phyloP scores from a whole-genome alignment of 1,140 invertebrate species.

The Sitodiplosis mosellana region DNA sequence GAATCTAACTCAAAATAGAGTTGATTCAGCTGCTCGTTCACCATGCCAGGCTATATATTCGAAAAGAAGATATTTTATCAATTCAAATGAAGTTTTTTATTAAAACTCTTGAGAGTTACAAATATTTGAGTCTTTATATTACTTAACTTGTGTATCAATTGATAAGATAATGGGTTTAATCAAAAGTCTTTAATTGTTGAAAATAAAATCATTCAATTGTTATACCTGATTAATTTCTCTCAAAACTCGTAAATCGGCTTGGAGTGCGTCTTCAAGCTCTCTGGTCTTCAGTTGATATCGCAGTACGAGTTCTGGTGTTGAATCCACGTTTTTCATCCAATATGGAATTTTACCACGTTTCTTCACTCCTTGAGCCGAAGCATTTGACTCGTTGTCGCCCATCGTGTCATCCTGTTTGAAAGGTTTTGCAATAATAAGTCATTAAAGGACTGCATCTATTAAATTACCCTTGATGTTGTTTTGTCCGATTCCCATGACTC shows the following conservation, averaged over 20 bases:
- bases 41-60: conserved; percentile 42
- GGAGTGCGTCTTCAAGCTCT: conserved; percentile 35
- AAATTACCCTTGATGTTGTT: neutral
- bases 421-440: neutral
- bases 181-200: conserved; percentile 4
- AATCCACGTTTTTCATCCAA: conserved; percentile 35
- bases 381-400: conserved; percentile 9
- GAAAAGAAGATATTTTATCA: conserved; percentile 8
- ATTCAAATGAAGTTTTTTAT: too few species aligned
- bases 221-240: conserved; percentile 32
- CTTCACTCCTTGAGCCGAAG: conserved; percentile 7
- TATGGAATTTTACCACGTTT: conserved; percentile 27
- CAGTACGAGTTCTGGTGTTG: conserved; percentile 40
- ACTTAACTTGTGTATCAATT: neutral
- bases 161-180: conserved; percentile 32
- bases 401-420: neutral
- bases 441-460: neutral
- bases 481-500: neutral
- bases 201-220: neutral
- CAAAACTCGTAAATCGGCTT: conserved; percentile 35
- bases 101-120: too few species aligned
- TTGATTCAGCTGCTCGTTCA: conserved; percentile 53
- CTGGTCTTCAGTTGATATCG: conserved; percentile 38
- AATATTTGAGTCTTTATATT: too few species aligned
- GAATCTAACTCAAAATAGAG: conserved; percentile 51